Base-by-base conservation (phyloP, 2,888 invertebrate species). In the Hololepta plana region DNA sequence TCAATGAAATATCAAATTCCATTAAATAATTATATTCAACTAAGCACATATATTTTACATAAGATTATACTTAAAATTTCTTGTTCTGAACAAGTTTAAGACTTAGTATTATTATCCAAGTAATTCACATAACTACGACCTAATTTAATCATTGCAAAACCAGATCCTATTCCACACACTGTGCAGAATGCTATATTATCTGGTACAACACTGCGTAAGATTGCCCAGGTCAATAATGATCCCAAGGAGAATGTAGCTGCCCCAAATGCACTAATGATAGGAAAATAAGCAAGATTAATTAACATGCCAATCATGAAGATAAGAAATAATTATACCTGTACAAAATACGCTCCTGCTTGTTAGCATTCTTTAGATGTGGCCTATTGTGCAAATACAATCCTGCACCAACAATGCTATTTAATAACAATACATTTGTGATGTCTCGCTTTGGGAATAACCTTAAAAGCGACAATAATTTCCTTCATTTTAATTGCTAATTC, bases 211-310 rank as follows among this genome's bases (percentile, higher is more conserved):
- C 77, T 77, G 45, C 85, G 71, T 20, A 82, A 55, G 17, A 90
- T 72, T 5, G 90, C 90, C 81, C 88, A 88, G 34, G 79, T 57
- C 30, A 91, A 64, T 23, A 90, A 77, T 0, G 88, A 87, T 8
- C 91, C 90, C 46, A 91, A 70, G 36, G 84, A 84, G 62, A 90
- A 80, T 12, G 90, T 62, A 6, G 80, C 62, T 22, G 84, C 73
- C 26, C 81, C 80, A 31, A 76, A 59, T 20, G 53, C 51, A 51
- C 67, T 65, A 42, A 17, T 17, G 8, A 7, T 17, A 17, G 7
- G 8, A 17, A 17, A 17, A 17, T n/a, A 17, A 17, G 8, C 17
- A 17, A 17, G 8, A 17, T 17, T 7, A 17, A 17, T 17, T n/a
- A 10, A 21, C 15, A 12, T 7, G 17, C 6, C 12, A 3, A 20